Conservation (phyloP, 1,140 invertebrate species). For the Nomia melanderi region DNA sequence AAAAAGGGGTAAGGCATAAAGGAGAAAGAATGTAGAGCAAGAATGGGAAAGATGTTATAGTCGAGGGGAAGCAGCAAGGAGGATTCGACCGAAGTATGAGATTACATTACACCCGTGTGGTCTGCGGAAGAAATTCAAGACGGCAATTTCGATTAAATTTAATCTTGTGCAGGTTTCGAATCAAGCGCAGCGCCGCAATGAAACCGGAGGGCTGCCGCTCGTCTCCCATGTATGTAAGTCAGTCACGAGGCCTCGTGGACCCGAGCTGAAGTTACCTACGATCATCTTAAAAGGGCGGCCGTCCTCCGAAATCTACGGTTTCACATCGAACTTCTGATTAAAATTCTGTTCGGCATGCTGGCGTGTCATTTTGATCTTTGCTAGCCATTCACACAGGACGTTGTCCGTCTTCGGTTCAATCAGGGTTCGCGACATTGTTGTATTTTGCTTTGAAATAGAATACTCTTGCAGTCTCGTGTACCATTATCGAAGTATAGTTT, state of each 20-base stretch:
- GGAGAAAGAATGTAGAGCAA: conserved; percentile 14
- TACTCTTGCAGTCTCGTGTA: too few species aligned
- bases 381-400: not conserved
- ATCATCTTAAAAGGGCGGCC: conserved; percentile 42
- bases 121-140: conserved; percentile 67
- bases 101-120: conserved; percentile 63
- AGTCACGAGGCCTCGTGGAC: conserved; percentile 30
- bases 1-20: not conserved
- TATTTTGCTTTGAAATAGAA: too few species aligned
- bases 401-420: not conserved
- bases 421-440: not conserved
- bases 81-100: conserved; percentile 57
- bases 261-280: conserved; percentile 55
- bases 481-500: too few species aligned
- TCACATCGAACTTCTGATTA: conserved; percentile 38
- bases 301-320: conserved; percentile 45
- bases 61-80: conserved; percentile 10
- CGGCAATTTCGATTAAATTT: conserved; percentile 70
- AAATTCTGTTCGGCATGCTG: conserved; percentile 7
- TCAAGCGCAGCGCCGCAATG: conserved; percentile 49
- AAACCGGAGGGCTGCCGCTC: conserved; percentile 51
- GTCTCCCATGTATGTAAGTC: conserved; percentile 38
- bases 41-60: conserved; percentile 22
- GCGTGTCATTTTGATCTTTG: conserved; percentile 15
- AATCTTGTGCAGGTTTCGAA: conserved; percentile 63